Base-by-base conservation (phyloP, 2,113 vertebrate genomes). In the Puma concolor region DNA sequence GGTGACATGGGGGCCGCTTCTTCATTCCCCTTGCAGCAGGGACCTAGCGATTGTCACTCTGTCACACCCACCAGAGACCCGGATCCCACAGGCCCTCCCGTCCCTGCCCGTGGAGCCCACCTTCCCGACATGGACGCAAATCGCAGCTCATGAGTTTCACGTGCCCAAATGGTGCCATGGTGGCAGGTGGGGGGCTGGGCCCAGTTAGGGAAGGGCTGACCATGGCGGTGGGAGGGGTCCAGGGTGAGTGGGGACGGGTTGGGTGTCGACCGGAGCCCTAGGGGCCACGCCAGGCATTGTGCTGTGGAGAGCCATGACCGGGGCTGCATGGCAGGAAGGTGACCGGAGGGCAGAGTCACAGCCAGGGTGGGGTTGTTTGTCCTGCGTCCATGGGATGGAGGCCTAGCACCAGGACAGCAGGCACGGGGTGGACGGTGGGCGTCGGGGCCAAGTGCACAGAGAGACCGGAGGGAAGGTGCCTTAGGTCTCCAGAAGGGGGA, bases 251-350 rank as follows among this genome's bases (percentile, higher is more conserved):
- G 14, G 64, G 48, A 13, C 41, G 25, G 41, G 23, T 10, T 7
- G 41, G 52, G 38, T 21, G 29, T 33, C 60, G 4, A 12, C 60
- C 13, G 19, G 67, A 31, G 38, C 25, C 52, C 7, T 1, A 10
- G 54, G n/a, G 9, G 57, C 41, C 7, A 7, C 1, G 0, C 31
- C 60, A 17, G 4, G 25, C 16, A 7, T 21, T 3, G n/a, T 16
- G 4, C 60, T 25, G 1, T 0, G 7, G 50, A 36, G 5, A 33
- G 36, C 67, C 7, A 0, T 0, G 15, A 9, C 10, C 4, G 0
- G 17, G 21, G 2, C 33, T 15, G 9, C 7, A 0, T 19, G 29
- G 48, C 7, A 2, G 64, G 31, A 81, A 36, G 9, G 0, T 0
- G 44, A 23, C 3, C 74, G 7, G 66, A 7, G 71, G 41, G 38